Conservation (phyloP, 2,797 vertebrate genomes). For the Serranus cabrilla region DNA sequence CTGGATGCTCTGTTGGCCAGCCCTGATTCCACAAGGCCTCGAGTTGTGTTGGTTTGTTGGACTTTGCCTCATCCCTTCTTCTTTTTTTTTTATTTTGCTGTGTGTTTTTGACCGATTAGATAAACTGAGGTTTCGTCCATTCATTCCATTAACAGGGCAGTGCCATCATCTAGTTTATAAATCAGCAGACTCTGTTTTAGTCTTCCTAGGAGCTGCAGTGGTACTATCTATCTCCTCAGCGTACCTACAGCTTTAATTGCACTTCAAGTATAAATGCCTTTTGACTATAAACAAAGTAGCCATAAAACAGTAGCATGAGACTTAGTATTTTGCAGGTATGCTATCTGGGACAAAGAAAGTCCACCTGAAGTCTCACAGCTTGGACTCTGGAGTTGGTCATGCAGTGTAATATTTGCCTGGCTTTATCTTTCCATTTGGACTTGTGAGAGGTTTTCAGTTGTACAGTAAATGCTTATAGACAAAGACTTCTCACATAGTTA, state of each 20-base stretch:
- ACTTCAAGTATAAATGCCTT: constrained; percentile 85
- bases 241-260: constrained; percentile 84
- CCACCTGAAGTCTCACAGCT: constrained; percentile 52
- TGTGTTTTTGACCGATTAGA: constrained; percentile 41
- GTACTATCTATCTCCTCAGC: constrained; percentile 67
- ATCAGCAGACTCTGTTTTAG: constrained; percentile 71
- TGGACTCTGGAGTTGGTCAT: constrained; percentile 53
- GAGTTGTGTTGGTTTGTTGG: constrained; percentile 39
- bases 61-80: constrained; percentile 39
- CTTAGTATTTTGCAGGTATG: constrained; percentile 65
- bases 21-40: constrained; percentile 42
- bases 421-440: constrained; percentile 43
- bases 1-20: constrained; percentile 67
- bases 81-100: constrained; percentile 12
- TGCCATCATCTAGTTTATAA: constrained; percentile 66
- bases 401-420: constrained; percentile 50
- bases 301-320: constrained; percentile 81
- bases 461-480: constrained; percentile 41
- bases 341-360: constrained; percentile 42
- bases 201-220: constrained; percentile 82
- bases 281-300: constrained; percentile 81
- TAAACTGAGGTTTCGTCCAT: constrained; percentile 56
- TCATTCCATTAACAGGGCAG: constrained; percentile 71
- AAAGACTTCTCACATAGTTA: constrained; percentile 42
- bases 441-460: constrained; percentile 46